phyloP scores from a whole-genome alignment of 2,113 vertebrate species.

The Colistium nudipinnis region DNA sequence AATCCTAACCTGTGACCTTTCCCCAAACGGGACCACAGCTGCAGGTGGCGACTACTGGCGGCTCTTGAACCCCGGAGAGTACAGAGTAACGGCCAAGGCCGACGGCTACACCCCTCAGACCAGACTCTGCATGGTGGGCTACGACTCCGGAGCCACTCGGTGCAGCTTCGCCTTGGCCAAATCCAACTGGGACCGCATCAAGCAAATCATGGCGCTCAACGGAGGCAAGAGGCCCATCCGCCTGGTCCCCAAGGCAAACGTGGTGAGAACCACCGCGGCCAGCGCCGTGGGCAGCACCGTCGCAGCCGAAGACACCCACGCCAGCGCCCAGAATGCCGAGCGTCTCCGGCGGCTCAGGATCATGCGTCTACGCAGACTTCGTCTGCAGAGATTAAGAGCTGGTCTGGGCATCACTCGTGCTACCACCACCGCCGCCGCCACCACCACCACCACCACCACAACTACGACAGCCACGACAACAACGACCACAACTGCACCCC shows the following conservation, averaged over 20 bases:
- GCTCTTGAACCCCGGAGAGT: conserved; percentile 96
- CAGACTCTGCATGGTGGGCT: conserved; percentile 91
- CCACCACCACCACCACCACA: background rate
- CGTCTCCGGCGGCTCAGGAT: conserved; percentile 62
- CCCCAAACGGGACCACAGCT: conserved; percentile 69
- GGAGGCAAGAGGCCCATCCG: conserved; percentile 89
- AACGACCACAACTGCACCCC: conserved; percentile 31
- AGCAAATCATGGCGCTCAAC: conserved; percentile 90
- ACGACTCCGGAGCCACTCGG: conserved; percentile 89
- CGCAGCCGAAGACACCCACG: background rate
- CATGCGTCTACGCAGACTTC: conserved; percentile 62
- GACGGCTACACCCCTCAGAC: conserved; percentile 87
- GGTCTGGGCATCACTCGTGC: conserved; percentile 24
- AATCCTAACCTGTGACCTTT: background rate
- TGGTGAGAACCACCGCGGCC: conserved; percentile 1
- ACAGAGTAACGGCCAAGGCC: conserved; percentile 86
- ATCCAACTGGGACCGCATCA: conserved; percentile 98
- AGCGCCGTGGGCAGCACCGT: background rate
- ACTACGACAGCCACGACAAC: conserved; percentile 41
- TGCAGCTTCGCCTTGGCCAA: conserved; percentile 92
- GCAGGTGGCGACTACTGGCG: conserved; percentile 92
- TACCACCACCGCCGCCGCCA: background rate
- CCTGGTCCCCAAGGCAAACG: conserved; percentile 50
- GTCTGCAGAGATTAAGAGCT: conserved; percentile 53
- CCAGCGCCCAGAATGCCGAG: conserved; percentile 23